These are phyloP conservation scores for Pristionchus entomophagus DNA, from an alignment of 2,888 invertebrate genomes.

Conservation along the genomic window DNA sequence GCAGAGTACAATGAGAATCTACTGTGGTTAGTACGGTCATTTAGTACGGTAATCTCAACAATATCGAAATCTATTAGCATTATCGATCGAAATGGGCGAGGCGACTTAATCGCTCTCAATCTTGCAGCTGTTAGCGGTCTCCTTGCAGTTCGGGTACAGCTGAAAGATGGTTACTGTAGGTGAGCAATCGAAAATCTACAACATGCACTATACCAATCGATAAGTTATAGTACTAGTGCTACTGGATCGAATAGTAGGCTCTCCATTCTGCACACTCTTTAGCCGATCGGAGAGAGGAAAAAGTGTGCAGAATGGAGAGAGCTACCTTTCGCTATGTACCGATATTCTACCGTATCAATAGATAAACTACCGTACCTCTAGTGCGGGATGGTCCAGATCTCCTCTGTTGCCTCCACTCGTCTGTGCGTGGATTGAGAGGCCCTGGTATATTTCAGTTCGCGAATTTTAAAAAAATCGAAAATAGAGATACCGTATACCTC, in stretches of 20 bases:
- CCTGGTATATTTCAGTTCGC: slow-evolving; percentile 44
- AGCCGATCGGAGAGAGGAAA: too few species aligned
- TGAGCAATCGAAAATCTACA: not conserved
- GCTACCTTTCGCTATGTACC: too few species aligned
- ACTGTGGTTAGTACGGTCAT: not conserved
- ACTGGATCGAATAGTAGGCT: too few species aligned
- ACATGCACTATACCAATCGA: too few species aligned
- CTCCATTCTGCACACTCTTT: too few species aligned
- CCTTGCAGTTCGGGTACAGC: slow-evolving; percentile 69
- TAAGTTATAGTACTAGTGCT: too few species aligned
- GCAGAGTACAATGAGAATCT: slow-evolving; percentile 12
- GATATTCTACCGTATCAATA: too few species aligned
- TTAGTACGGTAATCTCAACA: slow-evolving; percentile 8
- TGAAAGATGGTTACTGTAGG: slow-evolving; percentile 50
- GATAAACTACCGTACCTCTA: slow-evolving; percentile 70
- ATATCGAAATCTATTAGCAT: not conserved
- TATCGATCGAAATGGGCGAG: slow-evolving; percentile 13
- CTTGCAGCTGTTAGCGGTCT: slow-evolving; percentile 72
- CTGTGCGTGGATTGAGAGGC: slow-evolving; percentile 57
- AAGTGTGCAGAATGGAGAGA: too few species aligned
- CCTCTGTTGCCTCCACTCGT: slow-evolving; percentile 72
- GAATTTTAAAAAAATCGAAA: not conserved
- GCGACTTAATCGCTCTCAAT: slow-evolving; percentile 46
- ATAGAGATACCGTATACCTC: slow-evolving; percentile 18
- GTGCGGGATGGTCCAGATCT: slow-evolving; percentile 78